These are phyloP conservation scores for Chromobotia macracanthus DNA, from an alignment of 2,797 vertebrate genomes.

Conservation along the genomic window DNA sequence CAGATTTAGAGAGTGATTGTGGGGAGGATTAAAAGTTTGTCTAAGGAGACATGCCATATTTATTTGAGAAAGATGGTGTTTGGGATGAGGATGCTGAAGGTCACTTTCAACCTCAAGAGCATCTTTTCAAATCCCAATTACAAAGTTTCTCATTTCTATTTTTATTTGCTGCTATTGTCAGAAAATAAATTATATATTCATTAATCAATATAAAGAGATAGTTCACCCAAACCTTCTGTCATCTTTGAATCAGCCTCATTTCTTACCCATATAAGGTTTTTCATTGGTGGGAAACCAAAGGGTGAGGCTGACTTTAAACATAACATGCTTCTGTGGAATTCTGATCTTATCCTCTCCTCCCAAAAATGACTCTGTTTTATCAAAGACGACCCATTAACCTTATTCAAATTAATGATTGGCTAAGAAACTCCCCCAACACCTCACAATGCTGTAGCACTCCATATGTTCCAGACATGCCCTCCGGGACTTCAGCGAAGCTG, in stretches of 20 bases:
- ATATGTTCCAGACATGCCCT: conserved; percentile 19
- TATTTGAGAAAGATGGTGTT: background rate
- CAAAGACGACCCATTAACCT: conserved; percentile 19
- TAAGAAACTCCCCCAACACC: conserved; percentile 21
- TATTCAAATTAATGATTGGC: conserved; percentile 19
- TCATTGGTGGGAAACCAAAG: background rate
- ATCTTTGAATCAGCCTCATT: background rate
- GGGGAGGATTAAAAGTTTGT: background rate
- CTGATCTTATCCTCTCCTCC: background rate
- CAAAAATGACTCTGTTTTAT: conserved; percentile 13
- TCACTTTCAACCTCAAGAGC: too few relatives aligned
- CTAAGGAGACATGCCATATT: background rate
- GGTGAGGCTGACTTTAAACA: background rate
- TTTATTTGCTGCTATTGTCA: background rate
- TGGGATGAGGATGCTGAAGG: too few relatives aligned
- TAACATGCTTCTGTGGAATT: background rate
- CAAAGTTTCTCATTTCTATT: background rate
- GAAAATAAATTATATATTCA: too few relatives aligned
- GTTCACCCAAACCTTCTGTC: too few relatives aligned
- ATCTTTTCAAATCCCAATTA: background rate
- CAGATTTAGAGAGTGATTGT: background rate
- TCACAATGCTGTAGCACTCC: conserved; percentile 8
- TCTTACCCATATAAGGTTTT: background rate
- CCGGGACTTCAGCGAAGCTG: conserved; percentile 19
- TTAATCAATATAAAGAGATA: too few relatives aligned